These are phyloP conservation scores for Micrasema minimum DNA, from an alignment of 1,140 invertebrate species.

Conservation along the genomic window DNA sequence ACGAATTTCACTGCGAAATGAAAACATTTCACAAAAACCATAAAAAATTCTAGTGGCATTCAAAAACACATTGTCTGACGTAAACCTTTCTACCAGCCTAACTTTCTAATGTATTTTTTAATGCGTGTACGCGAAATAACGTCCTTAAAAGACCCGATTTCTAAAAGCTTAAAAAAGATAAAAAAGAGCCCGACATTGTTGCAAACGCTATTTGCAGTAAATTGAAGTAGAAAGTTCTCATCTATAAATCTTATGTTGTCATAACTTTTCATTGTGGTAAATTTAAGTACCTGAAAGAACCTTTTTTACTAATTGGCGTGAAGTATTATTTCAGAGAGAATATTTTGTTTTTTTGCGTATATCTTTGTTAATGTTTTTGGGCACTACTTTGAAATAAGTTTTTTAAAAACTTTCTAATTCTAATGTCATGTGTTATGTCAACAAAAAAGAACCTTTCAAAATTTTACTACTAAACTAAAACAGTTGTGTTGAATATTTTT, in stretches of 20 bases:
- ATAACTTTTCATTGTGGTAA: conserved; percentile 41
- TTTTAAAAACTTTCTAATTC: background rate
- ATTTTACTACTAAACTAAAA: too few relatives aligned
- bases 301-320: conserved; percentile 35
- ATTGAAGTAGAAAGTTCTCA: conserved; percentile 37
- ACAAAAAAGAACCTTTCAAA: conserved; percentile 7
- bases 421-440: conserved; percentile 25
- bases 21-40: too few relatives aligned
- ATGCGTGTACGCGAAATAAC: too few relatives aligned
- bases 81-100: too few relatives aligned
- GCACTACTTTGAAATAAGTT: background rate
- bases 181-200: conserved; percentile 16
- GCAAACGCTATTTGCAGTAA: conserved; percentile 33
- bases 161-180: conserved; percentile 23
- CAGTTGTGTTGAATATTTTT: too few relatives aligned
- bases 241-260: conserved; percentile 35
- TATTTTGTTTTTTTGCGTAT: conserved; percentile 11
- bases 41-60: too few relatives aligned
- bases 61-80: too few relatives aligned
- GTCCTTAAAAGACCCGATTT: conserved; percentile 14
- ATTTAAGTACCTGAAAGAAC: conserved; percentile 34
- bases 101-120: too few relatives aligned
- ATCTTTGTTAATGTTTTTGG: conserved; percentile 15
- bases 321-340: conserved; percentile 20
- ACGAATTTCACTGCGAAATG: too few relatives aligned